Evolutionary conservation across 1,140 invertebrate species (phyloP).

Genomic region (Hydropsyche tenuis): DNA sequence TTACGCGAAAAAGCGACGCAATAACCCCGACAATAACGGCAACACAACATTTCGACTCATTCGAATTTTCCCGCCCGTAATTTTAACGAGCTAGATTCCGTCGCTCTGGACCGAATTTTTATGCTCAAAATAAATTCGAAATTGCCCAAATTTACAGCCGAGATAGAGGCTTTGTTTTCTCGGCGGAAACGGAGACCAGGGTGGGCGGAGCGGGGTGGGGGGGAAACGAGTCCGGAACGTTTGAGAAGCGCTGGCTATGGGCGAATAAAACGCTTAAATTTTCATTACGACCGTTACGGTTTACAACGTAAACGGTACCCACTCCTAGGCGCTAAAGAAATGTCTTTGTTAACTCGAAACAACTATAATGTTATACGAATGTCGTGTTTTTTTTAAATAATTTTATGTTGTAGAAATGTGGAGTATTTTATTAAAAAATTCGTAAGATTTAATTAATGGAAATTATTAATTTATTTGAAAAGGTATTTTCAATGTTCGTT

Average conservation of each 20-base stretch:
- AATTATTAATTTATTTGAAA: too few species aligned
- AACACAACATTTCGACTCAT: too few species aligned
- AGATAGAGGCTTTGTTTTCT: slow-evolving; percentile 9
- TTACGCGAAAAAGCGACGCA: too few species aligned
- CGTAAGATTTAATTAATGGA: too few species aligned
- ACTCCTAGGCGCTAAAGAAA: background rate
- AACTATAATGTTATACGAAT: background rate
- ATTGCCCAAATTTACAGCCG: slow-evolving; percentile 19
- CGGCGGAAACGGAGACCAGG: too few species aligned
- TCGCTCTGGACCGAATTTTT: slow-evolving; percentile 1
- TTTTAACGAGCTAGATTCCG: slow-evolving; percentile 12
- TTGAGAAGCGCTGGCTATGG: slow-evolving; percentile 3
- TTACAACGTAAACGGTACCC: background rate
- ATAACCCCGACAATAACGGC: too few species aligned
- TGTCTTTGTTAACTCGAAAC: slow-evolving; percentile 18
- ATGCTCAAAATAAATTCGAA: slow-evolving; percentile 12
- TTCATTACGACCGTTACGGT: slow-evolving; percentile 19
- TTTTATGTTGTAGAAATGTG: too few species aligned
- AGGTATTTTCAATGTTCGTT: too few species aligned
- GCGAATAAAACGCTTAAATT: slow-evolving; percentile 19
- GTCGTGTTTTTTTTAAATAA: too few species aligned
- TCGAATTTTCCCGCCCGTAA: background rate
- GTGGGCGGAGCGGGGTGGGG: too few species aligned
- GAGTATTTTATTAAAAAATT: too few species aligned
- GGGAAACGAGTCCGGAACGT: background rate